Base-by-base conservation (phyloP, 2,888 invertebrate species). In the Dryococelus australis region DNA sequence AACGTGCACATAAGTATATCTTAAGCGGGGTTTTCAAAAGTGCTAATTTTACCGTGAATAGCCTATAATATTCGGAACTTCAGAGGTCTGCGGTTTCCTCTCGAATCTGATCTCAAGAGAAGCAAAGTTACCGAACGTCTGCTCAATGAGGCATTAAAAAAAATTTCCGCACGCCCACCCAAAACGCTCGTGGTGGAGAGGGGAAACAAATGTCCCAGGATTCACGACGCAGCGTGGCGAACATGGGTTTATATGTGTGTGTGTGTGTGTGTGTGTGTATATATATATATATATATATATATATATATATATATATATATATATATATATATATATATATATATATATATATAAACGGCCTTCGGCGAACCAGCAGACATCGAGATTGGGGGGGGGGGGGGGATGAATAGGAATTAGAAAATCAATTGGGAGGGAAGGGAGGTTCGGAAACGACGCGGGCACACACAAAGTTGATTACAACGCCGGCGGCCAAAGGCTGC, bases 401-500 rank as follows among this genome's bases (percentile, higher is more conserved):
- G 47, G 47, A 47, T 9, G 47, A 47, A 6, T 24, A 65, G 65
- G 65, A 65, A 65, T 65, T 65, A 65, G 65, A 65, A 65, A 65
- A 65, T 65, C 65, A 65, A 65, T 65, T 65, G 65, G 65, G 65
- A n/a, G n/a, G 65, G 51, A 20, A n/a, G 65, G 65, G 65, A 65
- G 65, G 65, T 65, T 65, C 24, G 65, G 65, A 65, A 65, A 65
- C 65, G 65, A 4, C 65, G 65, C 65, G n/a, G n/a, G 65, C 24
- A n/a, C 65, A 51, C 51, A 65, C 65, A 65, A 65, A 65, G 65
- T 65, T 65, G 65, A 65, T 65, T 65, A 65, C 65, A 65, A 20
- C 65, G 65, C 65, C 65, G 65, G n/a, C 65, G 65, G 65, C 65
- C 35, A 65, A 65, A 65, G 65, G 65, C 65, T 65, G 65, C 65